Evolutionary conservation across 2,888 invertebrate species (phyloP).

Genomic region (Augiades crinisus): DNA sequence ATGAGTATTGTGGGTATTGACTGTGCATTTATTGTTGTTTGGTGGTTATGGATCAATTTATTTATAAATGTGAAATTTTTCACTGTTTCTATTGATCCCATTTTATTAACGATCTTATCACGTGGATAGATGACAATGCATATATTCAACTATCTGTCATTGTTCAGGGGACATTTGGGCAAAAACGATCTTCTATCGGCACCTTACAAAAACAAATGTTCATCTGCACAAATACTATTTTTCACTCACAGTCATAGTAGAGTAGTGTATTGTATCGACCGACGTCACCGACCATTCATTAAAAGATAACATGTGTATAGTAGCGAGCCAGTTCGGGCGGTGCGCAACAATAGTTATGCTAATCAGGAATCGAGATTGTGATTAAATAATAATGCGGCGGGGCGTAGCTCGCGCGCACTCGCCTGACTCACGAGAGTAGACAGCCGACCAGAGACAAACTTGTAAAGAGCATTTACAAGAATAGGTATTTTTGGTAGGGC

Average conservation of each 20-base stretch:
- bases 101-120: neutral
- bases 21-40: neutral
- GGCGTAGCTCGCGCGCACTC: conserved; percentile 36
- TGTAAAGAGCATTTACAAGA: too few species aligned
- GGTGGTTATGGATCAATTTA: neutral
- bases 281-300: conserved; percentile 57
- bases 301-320: conserved; percentile 54
- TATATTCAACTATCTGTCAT: too few species aligned
- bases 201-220: neutral
- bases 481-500: too few species aligned
- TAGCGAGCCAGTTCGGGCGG: conserved; percentile 10
- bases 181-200: neutral
- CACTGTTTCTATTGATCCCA: too few species aligned
- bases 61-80: neutral
- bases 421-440: too few species aligned
- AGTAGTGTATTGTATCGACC: conserved; percentile 33
- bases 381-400: conserved; percentile 63
- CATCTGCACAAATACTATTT: conserved; percentile 6
- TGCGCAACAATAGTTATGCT: conserved; percentile 68
- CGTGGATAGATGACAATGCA: too few species aligned
- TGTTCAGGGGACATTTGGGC: neutral
- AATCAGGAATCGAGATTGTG: conserved; percentile 67
- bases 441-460: too few species aligned
- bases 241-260: conserved; percentile 20
- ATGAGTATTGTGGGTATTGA: neutral